Base-by-base conservation (phyloP, 2,113 vertebrate species). In the Odocoileus hemionus region DNA sequence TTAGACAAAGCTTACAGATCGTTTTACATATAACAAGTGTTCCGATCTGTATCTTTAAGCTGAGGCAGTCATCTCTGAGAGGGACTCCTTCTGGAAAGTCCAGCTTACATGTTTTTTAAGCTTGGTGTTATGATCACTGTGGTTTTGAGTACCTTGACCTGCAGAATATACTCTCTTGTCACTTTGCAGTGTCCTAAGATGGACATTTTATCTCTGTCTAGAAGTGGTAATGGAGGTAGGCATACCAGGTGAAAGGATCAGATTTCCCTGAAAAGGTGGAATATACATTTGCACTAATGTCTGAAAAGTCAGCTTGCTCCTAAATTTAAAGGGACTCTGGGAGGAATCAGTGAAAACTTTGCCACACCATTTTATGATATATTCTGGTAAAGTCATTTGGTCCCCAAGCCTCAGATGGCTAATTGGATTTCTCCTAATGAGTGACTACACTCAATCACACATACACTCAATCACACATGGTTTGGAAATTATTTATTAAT, bases 251-350 rank as follows among this genome's bases (percentile, higher is more conserved):
- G 15, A 84, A 52, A 95, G 70, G 58, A 90, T 54, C 16, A 36
- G 86, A 97, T 92, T 50, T 83, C 96, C 97, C 93, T 94, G 96
- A 97, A 96, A 98, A 95, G 94, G 97, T 95, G 95, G 93, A 97
- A 98, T 97, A 97, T 67, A 80, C 74, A 97, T 96, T 97, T 97
- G 54, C 85, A 91, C 60, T 94, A 87, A 86, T 89, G 95, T 97
- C 98, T 98, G 96, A 86, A 98, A 98, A 98, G 95, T 96, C 88
- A 55, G n/a, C 96, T 97, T 98, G 92, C 76, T 97, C 78, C 39
- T 52, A 96, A 47, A 58, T 89, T 92, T 91, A 0, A 5, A 95
- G 97, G 94, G 91, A 83, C 84, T 93, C 87, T 93, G 97, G 95
- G 97, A 98, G 83, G 96, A 98, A 91, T 97, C 86, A 30, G 97